Percentiles rank a stretch among this genome's conserved stretches.
Conservation (phyloP, 2,797 vertebrate species). For the Ctenochaetus hawaiiensis region DNA sequence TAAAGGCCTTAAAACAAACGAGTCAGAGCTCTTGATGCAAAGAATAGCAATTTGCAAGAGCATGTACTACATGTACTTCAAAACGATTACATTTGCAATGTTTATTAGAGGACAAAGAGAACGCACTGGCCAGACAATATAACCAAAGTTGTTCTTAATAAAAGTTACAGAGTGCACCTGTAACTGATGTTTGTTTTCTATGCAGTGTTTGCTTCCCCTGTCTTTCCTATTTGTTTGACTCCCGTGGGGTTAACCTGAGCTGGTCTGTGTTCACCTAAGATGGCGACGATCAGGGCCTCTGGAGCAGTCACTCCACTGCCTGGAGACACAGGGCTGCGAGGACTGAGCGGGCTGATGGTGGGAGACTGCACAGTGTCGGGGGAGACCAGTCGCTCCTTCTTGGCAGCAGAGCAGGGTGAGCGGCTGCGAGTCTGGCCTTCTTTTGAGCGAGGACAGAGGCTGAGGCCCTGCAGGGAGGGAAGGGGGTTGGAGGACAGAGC, state of each 20-base stretch:
- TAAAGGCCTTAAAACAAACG: too few relatives aligned
- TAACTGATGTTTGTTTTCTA: slow-evolving; percentile 41
- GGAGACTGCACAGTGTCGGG: slow-evolving; percentile 72
- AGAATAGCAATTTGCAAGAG: too few relatives aligned
- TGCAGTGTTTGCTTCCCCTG: slow-evolving; percentile 59
- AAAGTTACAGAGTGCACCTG: too few relatives aligned
- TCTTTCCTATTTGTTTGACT: slow-evolving; percentile 65
- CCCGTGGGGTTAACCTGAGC: slow-evolving; percentile 77
- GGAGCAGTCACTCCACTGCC: slow-evolving; percentile 80
- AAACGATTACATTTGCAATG: too few relatives aligned
- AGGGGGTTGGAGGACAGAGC: slow-evolving; percentile 85
- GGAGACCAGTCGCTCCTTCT: slow-evolving; percentile 85
- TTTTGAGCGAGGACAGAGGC: slow-evolving; percentile 88
- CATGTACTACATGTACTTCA: too few relatives aligned
- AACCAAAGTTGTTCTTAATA: too few relatives aligned
- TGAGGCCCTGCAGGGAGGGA: slow-evolving; percentile 87
- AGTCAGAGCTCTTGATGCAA: too few relatives aligned
- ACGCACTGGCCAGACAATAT: too few relatives aligned
- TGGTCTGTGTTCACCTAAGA: slow-evolving; percentile 84
- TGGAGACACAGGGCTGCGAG: slow-evolving; percentile 81
- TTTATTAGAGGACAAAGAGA: too few relatives aligned
- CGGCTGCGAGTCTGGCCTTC: slow-evolving; percentile 85
- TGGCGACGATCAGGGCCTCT: slow-evolving; percentile 86
- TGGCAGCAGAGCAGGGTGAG: slow-evolving; percentile 84
- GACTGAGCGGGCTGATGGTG: slow-evolving; percentile 76